Base-by-base conservation (phyloP, 2,797 vertebrate species). In the Uromys caudimaculatus region DNA sequence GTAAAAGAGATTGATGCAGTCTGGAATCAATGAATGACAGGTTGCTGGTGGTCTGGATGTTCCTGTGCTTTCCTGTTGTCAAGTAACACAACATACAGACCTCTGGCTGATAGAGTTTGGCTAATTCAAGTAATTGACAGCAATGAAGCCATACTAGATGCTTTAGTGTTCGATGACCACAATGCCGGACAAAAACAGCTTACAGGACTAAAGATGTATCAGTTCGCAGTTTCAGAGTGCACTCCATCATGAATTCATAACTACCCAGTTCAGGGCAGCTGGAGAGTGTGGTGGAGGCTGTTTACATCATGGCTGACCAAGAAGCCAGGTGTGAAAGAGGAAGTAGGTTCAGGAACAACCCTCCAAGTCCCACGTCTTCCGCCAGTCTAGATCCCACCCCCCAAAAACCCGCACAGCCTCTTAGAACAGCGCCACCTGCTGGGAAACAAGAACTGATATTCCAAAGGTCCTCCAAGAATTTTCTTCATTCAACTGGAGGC, bases 341-440 rank as follows among this genome's bases (percentile, higher is more conserved):
- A 71, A 71, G 64, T 38, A 12, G 64, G 35, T 7, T 14, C 8
- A 71, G 64, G 58, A 71, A 54, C 23, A 71, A 54, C 50, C 3
- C 6, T 54, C 47, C 7, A 54, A 38, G 41, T 38, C 50, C 64
- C 35, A 13, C 6, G 12, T 50, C 44, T 60, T 67, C 29, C 6
- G 0, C 62, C 19, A 69, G 12, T 44, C 56, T 50, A 52, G 32
- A 52, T 14, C 62, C 44, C 3, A n/a, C 44, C 44, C 32, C 5
- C 19, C 7, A 1, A 1, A 1, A 1, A 52, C 21, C 0, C 0
- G 29, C 50, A 73, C n/a, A 54, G 10, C 16, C 1, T 41, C 52
- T 56, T 27, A 73, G n/a, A 88, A 21, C 67, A 73, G n/a, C 9
- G 0, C 38, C 27, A 75, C n/a, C 24, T 67, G 11, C 62, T 52